A percentile compares a stretch with the other conserved stretches of the same genome.
These are phyloP conservation scores for Petrolisthes cinctipes DNA, from an alignment of 2,888 invertebrate species.

Conservation along the genomic window DNA sequence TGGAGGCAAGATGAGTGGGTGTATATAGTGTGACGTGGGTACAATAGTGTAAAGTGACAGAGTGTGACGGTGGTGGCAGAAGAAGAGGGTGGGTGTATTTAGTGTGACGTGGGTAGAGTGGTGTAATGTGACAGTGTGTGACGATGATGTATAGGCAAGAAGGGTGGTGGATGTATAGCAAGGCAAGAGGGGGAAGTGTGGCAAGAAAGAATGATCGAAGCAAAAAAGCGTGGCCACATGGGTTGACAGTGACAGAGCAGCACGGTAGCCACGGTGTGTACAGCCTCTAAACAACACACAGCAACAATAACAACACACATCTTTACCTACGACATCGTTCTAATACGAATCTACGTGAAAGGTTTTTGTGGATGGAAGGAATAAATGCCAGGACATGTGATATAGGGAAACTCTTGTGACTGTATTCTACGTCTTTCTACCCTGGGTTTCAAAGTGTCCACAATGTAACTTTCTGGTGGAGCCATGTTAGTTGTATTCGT, in stretches of 20 bases:
- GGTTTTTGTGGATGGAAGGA: not conserved
- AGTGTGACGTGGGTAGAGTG: not conserved
- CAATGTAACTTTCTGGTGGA: no score
- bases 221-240: not conserved
- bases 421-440: no score
- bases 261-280: not conserved
- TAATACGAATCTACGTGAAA: no score
- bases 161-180: not conserved
- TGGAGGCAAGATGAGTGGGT: no score
- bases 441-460: no score
- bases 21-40: no score
- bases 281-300: not conserved
- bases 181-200: not conserved
- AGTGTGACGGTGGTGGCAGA: not conserved
- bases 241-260: not conserved
- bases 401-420: no score
- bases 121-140: not conserved
- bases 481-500: no score
- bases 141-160: not conserved
- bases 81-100: not conserved
- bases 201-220: not conserved
- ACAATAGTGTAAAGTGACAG: no score
- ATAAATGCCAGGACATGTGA: not conserved
- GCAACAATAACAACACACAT: not conserved
- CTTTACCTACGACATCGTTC: not conserved